Conservation (phyloP, 2,113 vertebrate genomes). For the Formicarius rufipectus region DNA sequence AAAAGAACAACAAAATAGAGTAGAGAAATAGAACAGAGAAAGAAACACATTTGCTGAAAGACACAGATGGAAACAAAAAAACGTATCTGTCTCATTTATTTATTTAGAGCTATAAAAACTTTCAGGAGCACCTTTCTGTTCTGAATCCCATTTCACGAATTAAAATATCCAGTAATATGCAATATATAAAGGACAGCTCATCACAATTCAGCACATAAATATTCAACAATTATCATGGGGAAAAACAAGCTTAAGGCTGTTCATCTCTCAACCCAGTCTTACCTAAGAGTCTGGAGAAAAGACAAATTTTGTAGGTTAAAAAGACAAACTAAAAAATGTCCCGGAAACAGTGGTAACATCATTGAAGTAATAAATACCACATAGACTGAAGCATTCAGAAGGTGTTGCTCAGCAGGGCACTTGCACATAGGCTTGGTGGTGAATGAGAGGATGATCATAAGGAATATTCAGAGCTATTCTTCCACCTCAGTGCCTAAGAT, state of each 20-base stretch:
- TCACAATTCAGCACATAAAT: constrained; percentile 27
- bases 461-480: background rate
- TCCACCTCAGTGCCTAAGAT: background rate
- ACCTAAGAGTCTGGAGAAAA: background rate
- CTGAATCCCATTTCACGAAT: constrained; percentile 26
- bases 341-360: background rate
- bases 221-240: background rate
- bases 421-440: rapidly evolving
- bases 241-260: constrained; percentile 14
- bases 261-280: background rate
- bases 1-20: background rate
- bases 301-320: background rate
- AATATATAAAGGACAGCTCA: constrained; percentile 4
- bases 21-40: background rate
- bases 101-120: background rate
- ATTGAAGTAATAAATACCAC: rapidly evolving
- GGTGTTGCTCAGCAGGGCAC: background rate
- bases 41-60: background rate
- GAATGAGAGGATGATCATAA: background rate
- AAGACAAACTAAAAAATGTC: background rate
- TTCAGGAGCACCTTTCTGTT: background rate
- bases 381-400: background rate
- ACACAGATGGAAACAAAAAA: background rate
- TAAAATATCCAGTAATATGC: constrained; percentile 5
- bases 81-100: background rate